Base-by-base conservation (phyloP, 2,113 vertebrate genomes). In the Cyprinodon tularosa region DNA sequence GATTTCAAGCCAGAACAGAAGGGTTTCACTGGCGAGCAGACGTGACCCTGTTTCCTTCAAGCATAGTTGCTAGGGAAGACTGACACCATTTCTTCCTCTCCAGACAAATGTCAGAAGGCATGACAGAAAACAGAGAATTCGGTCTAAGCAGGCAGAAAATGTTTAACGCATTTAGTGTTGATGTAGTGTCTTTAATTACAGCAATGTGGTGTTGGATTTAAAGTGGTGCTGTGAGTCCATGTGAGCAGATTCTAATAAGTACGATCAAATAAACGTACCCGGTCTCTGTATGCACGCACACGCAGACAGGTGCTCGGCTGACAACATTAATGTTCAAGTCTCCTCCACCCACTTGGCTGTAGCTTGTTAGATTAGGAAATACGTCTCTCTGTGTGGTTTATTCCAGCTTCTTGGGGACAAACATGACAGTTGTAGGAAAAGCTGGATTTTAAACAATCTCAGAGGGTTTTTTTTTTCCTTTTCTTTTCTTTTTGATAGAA, bases 11-110 rank as follows among this genome's bases (percentile, higher is more conserved):
- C 71, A 66, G 77, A 63, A 50, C 48, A 71, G 71, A 78, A 12
- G 50, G 74, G 64, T 70, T 81, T 68, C 74, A 79, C 62, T 83
- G 77, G 81, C 39, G 11, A 86, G 62, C 44, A 70, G 62, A 84
- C 40, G 45, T 15, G 12, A 85, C 61, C 79, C 76, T 75, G 61
- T 74, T 87, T 80, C 81, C 77, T 82, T 66, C 0, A 0, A 86
- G 83, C 71, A 63, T 68, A 50, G 74, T 74, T 83, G 68, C 70
- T 76, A n/a, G 72, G 76, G 67, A 81, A 78, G 68, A 72, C 57
- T 75, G 70, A 84, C 80, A 84, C 77, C 70, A 79, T 78, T 85
- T 82, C 62, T 77, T 72, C 75, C 50, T 70, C 12, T 0, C 77
- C 53, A 66, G 47, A 68, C 66, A 83, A 78, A 48, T 48, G 45